phyloP scores from a whole-genome alignment of 2,888 invertebrate genomes.

The Cylindroiulus punctatus region DNA sequence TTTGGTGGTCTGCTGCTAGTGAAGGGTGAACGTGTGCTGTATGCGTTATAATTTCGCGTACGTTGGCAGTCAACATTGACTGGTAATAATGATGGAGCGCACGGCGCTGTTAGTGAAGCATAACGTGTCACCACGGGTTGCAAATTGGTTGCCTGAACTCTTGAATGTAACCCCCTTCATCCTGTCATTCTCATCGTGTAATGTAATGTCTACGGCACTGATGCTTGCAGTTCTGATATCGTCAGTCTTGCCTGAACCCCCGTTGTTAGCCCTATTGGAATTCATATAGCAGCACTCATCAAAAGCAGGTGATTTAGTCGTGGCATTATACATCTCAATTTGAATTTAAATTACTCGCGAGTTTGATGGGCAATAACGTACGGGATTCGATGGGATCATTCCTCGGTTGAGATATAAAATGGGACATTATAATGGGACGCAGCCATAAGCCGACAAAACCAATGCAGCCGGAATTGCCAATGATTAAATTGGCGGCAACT shows the following conservation, averaged over 20 bases:
- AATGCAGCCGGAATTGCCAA: slow-evolving; percentile 21
- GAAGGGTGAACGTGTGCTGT: slow-evolving; percentile 32
- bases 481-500: slow-evolving; percentile 17
- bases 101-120: slow-evolving; percentile 32
- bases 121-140: slow-evolving; percentile 45
- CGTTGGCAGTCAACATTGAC: slow-evolving; percentile 26
- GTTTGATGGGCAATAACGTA: slow-evolving; percentile 32
- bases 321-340: slow-evolving; percentile 32
- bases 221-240: slow-evolving; percentile 48
- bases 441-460: slow-evolving; percentile 32
- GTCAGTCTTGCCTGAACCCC: slow-evolving; percentile 44
- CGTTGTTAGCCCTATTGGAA: slow-evolving; percentile 35
- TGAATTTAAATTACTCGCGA: slow-evolving; percentile 32
- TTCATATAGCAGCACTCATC: slow-evolving; percentile 32
- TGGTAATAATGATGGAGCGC: slow-evolving; percentile 32
- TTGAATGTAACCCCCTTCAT: slow-evolving; percentile 32
- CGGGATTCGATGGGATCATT: slow-evolving; percentile 32
- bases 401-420: slow-evolving; percentile 26
- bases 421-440: slow-evolving; percentile 25
- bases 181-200: slow-evolving; percentile 38
- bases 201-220: slow-evolving; percentile 7
- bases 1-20: slow-evolving; percentile 11
- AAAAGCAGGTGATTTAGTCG: slow-evolving; percentile 32
- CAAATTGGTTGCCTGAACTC: slow-evolving; percentile 46
- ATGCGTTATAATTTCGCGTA: slow-evolving; percentile 26